phyloP scores from a whole-genome alignment of 2,113 vertebrate species.

The Mystacornis crossleyi region DNA sequence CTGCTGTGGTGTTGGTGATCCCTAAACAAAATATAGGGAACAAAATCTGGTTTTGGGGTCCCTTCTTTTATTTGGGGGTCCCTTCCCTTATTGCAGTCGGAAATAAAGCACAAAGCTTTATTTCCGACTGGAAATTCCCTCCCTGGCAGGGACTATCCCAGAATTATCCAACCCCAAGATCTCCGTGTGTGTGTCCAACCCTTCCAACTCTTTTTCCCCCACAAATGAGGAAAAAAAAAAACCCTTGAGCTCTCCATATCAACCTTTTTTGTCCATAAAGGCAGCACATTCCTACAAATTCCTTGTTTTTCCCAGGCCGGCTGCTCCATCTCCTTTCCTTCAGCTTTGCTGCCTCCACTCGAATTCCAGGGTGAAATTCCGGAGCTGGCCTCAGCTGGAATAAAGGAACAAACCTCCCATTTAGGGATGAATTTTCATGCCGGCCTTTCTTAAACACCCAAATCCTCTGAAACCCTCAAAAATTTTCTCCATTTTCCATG shows the following conservation, averaged over 20 bases:
- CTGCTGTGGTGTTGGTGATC: background rate
- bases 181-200: accelerated
- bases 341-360: background rate
- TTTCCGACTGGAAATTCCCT: background rate
- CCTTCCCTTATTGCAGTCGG: too few species aligned
- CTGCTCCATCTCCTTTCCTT: background rate
- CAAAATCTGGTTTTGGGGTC: background rate
- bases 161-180: too few species aligned
- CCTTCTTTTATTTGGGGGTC: too few species aligned
- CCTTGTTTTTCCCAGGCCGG: background rate
- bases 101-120: background rate
- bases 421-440: background rate
- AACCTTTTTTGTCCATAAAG: background rate
- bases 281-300: background rate
- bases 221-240: accelerated
- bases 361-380: background rate
- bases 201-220: background rate
- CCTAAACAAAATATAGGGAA: background rate
- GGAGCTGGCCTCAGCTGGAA: background rate
- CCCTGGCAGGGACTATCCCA: background rate
- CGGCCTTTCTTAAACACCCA: background rate
- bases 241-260: accelerated
- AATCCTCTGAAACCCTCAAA: background rate
- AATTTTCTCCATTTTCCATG: background rate
- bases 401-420: background rate